These are phyloP conservation scores for Fissipunctia ypsillon DNA, from an alignment of 2,888 invertebrate species.

Conservation along the genomic window DNA sequence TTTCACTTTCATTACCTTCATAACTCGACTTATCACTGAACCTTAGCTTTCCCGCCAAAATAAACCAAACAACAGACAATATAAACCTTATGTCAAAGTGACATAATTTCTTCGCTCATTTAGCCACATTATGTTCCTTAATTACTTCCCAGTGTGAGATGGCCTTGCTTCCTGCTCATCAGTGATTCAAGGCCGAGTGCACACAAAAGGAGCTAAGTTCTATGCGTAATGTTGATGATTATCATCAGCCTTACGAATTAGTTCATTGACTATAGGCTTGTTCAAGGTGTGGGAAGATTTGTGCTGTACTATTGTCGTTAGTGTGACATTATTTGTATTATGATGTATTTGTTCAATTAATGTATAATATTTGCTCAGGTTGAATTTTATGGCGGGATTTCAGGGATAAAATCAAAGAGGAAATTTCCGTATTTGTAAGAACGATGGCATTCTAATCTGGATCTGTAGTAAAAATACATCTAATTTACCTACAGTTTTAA, in stretches of 20 bases:
- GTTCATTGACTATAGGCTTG: conserved; percentile 48
- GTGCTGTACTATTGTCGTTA: conserved; percentile 13
- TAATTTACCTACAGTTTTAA: no score
- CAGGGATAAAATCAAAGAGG: no score
- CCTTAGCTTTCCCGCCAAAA: neutral
- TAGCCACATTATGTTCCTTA: conserved; percentile 36
- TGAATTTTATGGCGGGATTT: no score
- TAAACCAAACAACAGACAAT: neutral
- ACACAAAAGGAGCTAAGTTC: conserved; percentile 60
- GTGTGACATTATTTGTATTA: conserved; percentile 27
- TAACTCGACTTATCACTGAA: neutral
- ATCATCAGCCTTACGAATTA: conserved; percentile 57
- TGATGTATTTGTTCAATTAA: no score
- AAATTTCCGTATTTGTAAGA: no score
- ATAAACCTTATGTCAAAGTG: conserved; percentile 24
- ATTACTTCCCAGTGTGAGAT: conserved; percentile 64
- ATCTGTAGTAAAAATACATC: no score
- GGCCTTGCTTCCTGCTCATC: conserved; percentile 66
- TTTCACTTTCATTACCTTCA: no score
- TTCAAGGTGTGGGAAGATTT: conserved; percentile 58
- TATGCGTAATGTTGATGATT: conserved; percentile 44
- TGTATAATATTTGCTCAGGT: no score
- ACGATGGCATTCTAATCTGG: no score
- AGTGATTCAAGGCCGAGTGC: conserved; percentile 57
- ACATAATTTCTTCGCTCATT: conserved; percentile 43